Evolutionary conservation across 2,797 vertebrate species (phyloP), one percentile per base, ranked within the genome.

Genomic region (Microctenopoma steveboyesi): DNA sequence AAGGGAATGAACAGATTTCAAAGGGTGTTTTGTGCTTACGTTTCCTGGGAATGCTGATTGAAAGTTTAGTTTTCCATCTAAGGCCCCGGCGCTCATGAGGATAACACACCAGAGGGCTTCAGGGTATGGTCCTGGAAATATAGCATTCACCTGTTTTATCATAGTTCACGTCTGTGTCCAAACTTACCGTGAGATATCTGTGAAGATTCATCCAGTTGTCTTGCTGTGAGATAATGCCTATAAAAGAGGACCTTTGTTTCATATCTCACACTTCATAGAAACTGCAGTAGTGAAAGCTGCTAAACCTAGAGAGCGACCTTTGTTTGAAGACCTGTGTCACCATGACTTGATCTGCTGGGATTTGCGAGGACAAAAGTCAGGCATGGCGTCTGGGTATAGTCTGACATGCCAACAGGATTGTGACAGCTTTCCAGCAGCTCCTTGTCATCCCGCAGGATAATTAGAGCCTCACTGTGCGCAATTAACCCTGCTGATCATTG

Each of bases 401-500:
- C 12, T 18, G 0, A 49, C 14, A 43, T 64, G 54, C 52, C 37
- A 35, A 52, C 67, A 68, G 70, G 46, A 37, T 55, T 25, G 15
- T 18, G 0, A 49, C 14, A 43, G 62, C 68, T 71, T 66, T 71
- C 59, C 73, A 72, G 72, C 61, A 60, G 82, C 74, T 75, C 70
- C 71, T 66, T 76, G 72, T 86, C 84, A 81, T 78, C 64, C 74
- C 2, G 57, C 69, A 51, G 76, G 74, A 84, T 75, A 83, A 84
- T 88, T 74, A 74, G 69, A 80, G 82, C 65, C 76, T 81, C 82
- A 60, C 66, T 72, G 59, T 74, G 78, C 71, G 79, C 79, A 90
- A 88, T 91, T 89, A 92, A 88, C 81, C 78, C 73, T 60, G 77
- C 81, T 90, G 80, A 92, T 85, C 78, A 86, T 69, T 64, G 83